Conservation (phyloP, 2,113 vertebrate genomes). For the Dromaius novaehollandiae region DNA sequence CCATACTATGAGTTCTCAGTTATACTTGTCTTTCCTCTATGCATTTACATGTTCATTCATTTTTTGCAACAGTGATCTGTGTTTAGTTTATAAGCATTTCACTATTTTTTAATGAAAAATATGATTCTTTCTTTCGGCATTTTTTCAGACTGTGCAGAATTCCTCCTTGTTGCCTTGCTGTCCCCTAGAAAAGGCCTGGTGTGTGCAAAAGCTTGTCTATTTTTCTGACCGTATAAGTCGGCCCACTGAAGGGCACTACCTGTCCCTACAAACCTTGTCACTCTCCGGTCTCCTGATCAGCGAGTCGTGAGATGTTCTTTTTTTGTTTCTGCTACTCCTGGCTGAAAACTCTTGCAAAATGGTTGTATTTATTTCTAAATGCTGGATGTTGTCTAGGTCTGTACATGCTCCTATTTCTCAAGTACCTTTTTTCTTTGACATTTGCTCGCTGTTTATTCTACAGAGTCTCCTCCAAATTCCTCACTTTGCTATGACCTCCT, state of each 20-base stretch:
- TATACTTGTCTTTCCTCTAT: conserved; percentile 15
- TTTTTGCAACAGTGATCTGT: not conserved
- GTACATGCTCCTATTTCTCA: not conserved
- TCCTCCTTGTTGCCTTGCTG: not conserved
- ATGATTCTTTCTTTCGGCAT: not conserved
- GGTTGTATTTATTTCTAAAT: not conserved
- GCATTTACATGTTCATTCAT: conserved; percentile 40
- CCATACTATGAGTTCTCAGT: conserved; percentile 18
- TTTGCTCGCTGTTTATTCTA: conserved; percentile 17
- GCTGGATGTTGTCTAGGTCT: not conserved
- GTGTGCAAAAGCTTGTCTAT: not conserved
- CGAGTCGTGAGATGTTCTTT: not conserved
- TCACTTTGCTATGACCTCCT: not conserved
- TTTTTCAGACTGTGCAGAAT: not conserved
- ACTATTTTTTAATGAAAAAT: conserved; percentile 44
- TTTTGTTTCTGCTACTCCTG: not conserved
- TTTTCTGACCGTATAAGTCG: not conserved
- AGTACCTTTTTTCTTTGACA: not conserved
- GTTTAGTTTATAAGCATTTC: conserved; percentile 16
- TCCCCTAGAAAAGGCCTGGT: not conserved
- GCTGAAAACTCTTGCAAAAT: conserved; percentile 1
- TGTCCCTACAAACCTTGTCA: conserved; percentile 16
- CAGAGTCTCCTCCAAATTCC: not conserved
- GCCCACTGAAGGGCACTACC: not conserved
- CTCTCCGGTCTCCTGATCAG: conserved; percentile 5